Percentiles rank a stretch among this genome's conserved stretches.
phyloP scores from a whole-genome alignment of 1,140 invertebrate genomes.

The Cyphomyrmex costatus region DNA sequence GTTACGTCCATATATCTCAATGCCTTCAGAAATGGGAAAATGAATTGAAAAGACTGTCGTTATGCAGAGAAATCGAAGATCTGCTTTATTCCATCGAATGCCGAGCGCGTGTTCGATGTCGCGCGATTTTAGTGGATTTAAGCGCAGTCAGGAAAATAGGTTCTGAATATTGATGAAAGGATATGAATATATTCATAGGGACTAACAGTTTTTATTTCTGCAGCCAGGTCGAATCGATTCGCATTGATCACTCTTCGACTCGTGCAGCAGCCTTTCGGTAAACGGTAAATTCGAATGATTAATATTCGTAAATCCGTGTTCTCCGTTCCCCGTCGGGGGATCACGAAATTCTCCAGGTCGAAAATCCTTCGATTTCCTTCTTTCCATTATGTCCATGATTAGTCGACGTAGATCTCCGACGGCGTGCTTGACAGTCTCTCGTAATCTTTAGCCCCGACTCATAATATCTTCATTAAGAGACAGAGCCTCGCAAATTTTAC shows the following conservation, averaged over 20 bases:
- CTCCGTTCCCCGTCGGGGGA: not conserved
- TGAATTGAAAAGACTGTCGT: slow-evolving; percentile 36
- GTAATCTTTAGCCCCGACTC: slow-evolving; percentile 22
- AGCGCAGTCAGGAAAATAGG: slow-evolving; percentile 70
- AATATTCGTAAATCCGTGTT: slow-evolving; percentile 46
- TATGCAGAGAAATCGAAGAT: slow-evolving; percentile 62
- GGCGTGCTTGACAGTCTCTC: not conserved
- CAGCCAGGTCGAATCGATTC: slow-evolving; percentile 68
- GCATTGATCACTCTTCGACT: slow-evolving; percentile 68
- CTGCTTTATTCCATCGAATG: slow-evolving; percentile 42
- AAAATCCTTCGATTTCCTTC: slow-evolving; percentile 30
- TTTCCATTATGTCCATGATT: not conserved
- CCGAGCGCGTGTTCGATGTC: slow-evolving; percentile 48
- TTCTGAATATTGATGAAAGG: slow-evolving; percentile 77
- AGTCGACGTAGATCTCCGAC: slow-evolving; percentile 19
- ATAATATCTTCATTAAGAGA: slow-evolving; percentile 66
- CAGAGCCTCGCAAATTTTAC: slow-evolving; percentile 43
- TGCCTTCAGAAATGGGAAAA: not conserved
- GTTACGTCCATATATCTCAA: not conserved
- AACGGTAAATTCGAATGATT: slow-evolving; percentile 36
- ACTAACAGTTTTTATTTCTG: slow-evolving; percentile 77
- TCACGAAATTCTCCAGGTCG: not conserved
- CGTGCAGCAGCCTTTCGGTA: not conserved
- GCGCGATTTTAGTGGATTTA: slow-evolving; percentile 74
- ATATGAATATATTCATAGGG: slow-evolving; percentile 77